These are phyloP conservation scores for Eulimnadia texana DNA, from an alignment of 1,140 invertebrate species.

Conservation along the genomic window DNA sequence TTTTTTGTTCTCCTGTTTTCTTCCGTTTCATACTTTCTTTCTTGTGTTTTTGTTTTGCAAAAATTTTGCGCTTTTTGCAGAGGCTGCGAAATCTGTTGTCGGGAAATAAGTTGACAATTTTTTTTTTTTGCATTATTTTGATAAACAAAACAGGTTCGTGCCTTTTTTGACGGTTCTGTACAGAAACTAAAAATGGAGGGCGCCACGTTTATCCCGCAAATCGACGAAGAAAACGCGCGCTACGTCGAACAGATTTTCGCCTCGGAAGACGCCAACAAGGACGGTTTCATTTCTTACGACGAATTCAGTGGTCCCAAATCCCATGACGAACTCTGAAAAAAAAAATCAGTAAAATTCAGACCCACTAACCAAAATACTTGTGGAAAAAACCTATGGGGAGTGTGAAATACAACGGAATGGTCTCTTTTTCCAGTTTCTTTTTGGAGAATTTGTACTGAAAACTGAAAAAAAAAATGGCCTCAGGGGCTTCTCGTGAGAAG, in stretches of 20 bases:
- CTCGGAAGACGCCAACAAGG: conserved; percentile 89
- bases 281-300: conserved; percentile 86
- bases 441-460: neutral
- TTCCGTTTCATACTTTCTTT: neutral
- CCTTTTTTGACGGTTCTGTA: conserved; percentile 10
- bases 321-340: conserved; percentile 72
- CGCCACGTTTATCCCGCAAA: conserved; percentile 1
- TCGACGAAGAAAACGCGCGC: conserved; percentile 25
- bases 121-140: neutral
- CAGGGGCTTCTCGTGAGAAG: neutral
- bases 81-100: neutral
- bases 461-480: neutral
- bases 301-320: conserved; percentile 87
- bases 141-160: conserved; percentile 4
- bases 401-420: too few species aligned
- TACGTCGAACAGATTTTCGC: conserved; percentile 83
- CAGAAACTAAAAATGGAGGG: conserved; percentile 9
- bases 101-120: neutral
- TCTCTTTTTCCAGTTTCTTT: too few species aligned
- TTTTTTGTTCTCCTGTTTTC: too few species aligned
- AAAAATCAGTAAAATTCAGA: too few species aligned
- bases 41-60: neutral
- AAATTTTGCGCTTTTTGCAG: neutral
- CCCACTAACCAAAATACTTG: too few species aligned
- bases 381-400: too few species aligned